These are phyloP conservation scores for Lithophane socia DNA, from an alignment of 2,888 invertebrate species.

Conservation along the genomic window DNA sequence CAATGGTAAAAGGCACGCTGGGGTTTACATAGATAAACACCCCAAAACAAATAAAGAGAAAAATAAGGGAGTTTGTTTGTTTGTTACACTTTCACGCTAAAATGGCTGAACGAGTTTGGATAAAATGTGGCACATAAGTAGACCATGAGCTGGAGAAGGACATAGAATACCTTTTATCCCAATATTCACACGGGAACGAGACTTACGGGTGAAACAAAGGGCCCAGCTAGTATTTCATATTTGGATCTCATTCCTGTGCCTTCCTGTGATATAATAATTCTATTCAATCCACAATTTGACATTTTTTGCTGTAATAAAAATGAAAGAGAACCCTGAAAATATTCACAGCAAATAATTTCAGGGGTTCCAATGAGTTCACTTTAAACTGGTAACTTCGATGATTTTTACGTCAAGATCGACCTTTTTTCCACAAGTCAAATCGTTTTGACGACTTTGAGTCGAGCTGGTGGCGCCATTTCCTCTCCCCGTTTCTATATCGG, in stretches of 20 bases:
- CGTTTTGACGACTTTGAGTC: constrained; percentile 64
- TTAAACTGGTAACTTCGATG: constrained; percentile 65
- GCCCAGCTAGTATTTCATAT: no score
- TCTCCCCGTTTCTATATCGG: constrained; percentile 52
- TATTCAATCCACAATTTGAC: background rate
- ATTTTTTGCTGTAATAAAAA: background rate
- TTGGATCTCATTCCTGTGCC: background rate
- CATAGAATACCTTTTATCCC: no score
- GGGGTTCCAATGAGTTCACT: constrained; percentile 43
- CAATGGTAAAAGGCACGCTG: no score
- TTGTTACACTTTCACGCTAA: no score
- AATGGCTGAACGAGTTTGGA: no score
- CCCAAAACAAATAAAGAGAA: no score
- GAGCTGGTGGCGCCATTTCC: constrained; percentile 57
- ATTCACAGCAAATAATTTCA: constrained; percentile 52
- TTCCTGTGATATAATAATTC: background rate
- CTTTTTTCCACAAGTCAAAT: constrained; percentile 61
- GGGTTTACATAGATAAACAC: no score
- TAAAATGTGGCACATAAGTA: no score
- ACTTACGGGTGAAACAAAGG: no score
- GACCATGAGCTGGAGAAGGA: no score
- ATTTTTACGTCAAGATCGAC: constrained; percentile 65
- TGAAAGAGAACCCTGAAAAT: constrained; percentile 42
- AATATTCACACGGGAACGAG: no score
- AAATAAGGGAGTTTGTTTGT: no score